Evolutionary conservation across 2,113 vertebrate species (phyloP).

Genomic region (Bujurquina vittata): DNA sequence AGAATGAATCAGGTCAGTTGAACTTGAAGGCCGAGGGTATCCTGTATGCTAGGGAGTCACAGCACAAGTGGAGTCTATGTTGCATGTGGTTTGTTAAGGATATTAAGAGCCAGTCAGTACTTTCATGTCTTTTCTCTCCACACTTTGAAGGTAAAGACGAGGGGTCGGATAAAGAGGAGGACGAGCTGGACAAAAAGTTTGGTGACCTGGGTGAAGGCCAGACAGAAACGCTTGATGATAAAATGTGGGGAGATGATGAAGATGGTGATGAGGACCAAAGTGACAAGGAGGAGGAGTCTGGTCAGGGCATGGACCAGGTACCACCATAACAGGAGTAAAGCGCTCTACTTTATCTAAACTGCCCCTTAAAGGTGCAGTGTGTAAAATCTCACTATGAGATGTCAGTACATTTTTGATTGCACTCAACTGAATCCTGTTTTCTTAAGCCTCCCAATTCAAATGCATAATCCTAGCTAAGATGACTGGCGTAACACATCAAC

Average conservation of each 20-base stretch:
- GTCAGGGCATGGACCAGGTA: constrained; percentile 97
- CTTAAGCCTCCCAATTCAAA: no score
- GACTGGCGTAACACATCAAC: no score
- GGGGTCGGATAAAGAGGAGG: constrained; percentile 85
- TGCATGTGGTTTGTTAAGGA: background rate
- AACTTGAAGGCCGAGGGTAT: background rate
- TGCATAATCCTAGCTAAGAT: no score
- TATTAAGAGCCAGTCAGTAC: background rate
- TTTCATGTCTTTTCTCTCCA: background rate
- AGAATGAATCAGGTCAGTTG: constrained; percentile 83
- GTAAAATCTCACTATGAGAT: no score
- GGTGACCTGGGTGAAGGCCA: constrained; percentile 91
- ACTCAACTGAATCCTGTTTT: no score
- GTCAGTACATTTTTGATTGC: no score
- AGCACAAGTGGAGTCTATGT: background rate
- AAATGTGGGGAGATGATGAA: constrained; percentile 93
- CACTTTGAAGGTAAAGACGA: constrained; percentile 81
- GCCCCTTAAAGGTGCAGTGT: background rate
- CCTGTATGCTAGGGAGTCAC: no score
- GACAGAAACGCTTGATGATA: constrained; percentile 93
- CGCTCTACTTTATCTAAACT: no score
- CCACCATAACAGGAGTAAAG: background rate
- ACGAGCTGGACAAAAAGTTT: constrained; percentile 96
- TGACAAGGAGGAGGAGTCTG: constrained; percentile 89
- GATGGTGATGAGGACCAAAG: constrained; percentile 81